A percentile compares a stretch with the other conserved stretches of the same genome.
Conservation (phyloP, 2,797 vertebrate species). For the Hapalemur alaotrensis region DNA sequence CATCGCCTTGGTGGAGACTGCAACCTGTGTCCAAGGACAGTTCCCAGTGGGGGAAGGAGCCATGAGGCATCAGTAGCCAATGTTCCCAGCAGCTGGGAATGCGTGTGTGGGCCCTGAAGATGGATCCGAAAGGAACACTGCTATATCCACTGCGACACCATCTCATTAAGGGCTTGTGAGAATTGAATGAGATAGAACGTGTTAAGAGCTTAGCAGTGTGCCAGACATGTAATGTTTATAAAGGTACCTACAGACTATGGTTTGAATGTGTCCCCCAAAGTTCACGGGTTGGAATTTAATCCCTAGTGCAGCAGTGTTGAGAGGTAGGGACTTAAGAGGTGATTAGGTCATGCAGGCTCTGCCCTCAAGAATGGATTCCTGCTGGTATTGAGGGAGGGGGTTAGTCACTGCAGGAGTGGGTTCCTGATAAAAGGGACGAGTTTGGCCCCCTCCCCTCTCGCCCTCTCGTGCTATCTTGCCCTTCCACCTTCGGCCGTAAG, state of each 20-base stretch:
- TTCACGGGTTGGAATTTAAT: not conserved
- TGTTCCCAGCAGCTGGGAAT: not conserved
- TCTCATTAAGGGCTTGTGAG: not conserved
- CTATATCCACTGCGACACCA: not conserved
- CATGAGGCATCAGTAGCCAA: not conserved
- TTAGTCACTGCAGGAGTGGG: not conserved
- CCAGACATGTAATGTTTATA: not conserved
- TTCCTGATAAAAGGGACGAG: not conserved
- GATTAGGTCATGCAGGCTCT: not conserved
- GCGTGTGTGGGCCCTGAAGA: not conserved
- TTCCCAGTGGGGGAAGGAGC: not conserved
- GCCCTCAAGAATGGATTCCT: not conserved
- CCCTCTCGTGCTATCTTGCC: not conserved
- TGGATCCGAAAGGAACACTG: not conserved
- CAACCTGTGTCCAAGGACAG: not conserved
- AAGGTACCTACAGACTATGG: not conserved
- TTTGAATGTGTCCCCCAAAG: not conserved
- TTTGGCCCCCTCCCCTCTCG: not conserved
- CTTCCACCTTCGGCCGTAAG: not conserved
- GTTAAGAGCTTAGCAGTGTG: not conserved
- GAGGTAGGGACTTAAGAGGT: not conserved
- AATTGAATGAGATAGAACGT: not conserved
- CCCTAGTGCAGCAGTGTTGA: not conserved
- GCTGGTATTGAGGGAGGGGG: not conserved
- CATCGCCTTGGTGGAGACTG: not conserved